phyloP scores from a whole-genome alignment of 2,888 invertebrate genomes.

The Rhorus exstirpatorius region DNA sequence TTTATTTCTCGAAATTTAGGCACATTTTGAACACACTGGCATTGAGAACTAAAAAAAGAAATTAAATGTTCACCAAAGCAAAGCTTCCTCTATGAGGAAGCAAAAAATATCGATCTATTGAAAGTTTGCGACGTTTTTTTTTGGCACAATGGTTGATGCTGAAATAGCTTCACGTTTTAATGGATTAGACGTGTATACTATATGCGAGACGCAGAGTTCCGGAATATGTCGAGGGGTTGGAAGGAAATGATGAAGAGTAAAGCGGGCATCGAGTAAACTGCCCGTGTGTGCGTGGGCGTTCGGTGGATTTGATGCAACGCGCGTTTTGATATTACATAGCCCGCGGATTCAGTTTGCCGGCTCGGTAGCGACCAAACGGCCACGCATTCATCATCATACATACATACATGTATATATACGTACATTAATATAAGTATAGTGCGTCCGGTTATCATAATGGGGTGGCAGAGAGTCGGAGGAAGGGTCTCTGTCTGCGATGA shows the following conservation, averaged over 20 bases:
- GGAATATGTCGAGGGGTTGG: neutral
- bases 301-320: slow-evolving; percentile 37
- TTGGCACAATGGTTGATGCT: no score
- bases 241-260: neutral
- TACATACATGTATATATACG: neutral
- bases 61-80: no score
- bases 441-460: slow-evolving; percentile 1
- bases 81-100: no score
- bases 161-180: no score
- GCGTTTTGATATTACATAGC: slow-evolving; percentile 7
- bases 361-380: slow-evolving; percentile 8
- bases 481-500: slow-evolving; percentile 8
- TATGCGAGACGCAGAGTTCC: no score
- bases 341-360: slow-evolving; percentile 15
- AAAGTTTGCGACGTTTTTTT: no score
- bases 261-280: slow-evolving; percentile 11
- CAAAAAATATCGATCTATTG: no score
- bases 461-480: neutral
- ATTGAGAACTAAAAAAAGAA: no score
- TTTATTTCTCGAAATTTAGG: no score
- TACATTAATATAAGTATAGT: neutral
- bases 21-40: no score
- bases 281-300: slow-evolving; percentile 14
- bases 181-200: no score
- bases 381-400: neutral